These are phyloP conservation scores for Argentina silus DNA, from an alignment of 2,797 vertebrate genomes.

Conservation along the genomic window DNA sequence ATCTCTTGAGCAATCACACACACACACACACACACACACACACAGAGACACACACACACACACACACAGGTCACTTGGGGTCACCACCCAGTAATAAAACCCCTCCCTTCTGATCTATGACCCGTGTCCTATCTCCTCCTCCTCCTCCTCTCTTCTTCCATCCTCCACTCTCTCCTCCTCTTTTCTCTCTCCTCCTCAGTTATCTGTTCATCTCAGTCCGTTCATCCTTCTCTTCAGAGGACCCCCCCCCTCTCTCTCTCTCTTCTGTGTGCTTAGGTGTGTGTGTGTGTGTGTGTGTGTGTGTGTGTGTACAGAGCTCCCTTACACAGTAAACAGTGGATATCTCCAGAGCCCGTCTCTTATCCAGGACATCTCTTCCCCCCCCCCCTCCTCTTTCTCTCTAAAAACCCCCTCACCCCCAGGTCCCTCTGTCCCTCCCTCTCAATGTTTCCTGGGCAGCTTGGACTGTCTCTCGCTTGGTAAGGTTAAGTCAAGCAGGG, in stretches of 20 bases:
- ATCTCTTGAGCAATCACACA: slow-evolving; percentile 53
- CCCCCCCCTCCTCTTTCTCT: slow-evolving; percentile 10
- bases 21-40: slow-evolving; percentile 25
- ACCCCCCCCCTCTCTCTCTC: neutral
- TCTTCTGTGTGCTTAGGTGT: neutral
- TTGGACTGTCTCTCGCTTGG: neutral
- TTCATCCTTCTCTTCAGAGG: slow-evolving; percentile 30
- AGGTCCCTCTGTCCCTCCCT: neutral
- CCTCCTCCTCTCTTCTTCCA: slow-evolving; percentile 22
- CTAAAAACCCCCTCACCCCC: slow-evolving; percentile 8
- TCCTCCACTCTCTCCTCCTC: slow-evolving; percentile 42
- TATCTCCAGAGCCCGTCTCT: slow-evolving; percentile 34
- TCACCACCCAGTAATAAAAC: slow-evolving; percentile 66
- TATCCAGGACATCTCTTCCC: slow-evolving; percentile 34
- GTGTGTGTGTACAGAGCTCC: slow-evolving; percentile 24
- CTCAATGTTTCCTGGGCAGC: neutral
- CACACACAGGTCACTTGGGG: slow-evolving; percentile 57
- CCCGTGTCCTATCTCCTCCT: slow-evolving; percentile 58
- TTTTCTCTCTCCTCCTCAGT: slow-evolving; percentile 28
- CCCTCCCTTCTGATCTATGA: slow-evolving; percentile 73
- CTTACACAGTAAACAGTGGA: slow-evolving; percentile 21
- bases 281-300: slow-evolving; percentile 21
- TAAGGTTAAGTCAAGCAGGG: too few relatives aligned
- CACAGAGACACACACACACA: slow-evolving; percentile 13
- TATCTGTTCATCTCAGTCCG: slow-evolving; percentile 53